Evolutionary conservation across 2,888 invertebrate genomes (phyloP), one percentile per base, ranked within the genome.

Genomic region (Morinoia aosen): DNA sequence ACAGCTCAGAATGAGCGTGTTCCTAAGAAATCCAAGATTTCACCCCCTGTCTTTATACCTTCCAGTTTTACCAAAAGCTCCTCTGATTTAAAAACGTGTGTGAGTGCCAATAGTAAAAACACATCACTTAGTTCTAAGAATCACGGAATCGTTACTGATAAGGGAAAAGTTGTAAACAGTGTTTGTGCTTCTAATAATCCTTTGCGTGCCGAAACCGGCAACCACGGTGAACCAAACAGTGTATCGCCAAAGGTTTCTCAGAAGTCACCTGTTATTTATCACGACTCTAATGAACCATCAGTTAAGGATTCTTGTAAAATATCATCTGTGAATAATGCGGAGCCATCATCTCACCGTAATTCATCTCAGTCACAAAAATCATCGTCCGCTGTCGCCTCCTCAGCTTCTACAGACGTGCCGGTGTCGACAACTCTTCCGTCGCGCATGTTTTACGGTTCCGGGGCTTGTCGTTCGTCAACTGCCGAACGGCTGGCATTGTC

Each of bases 371-470:
- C 57, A 93, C 33, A 33, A 12, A 90, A 40, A 40, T 40, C 33
- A 39, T 90, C 40, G 39, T 40, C 48, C 90, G 8, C 90, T 39
- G 90, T 76, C 76, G 76, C 25, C 76, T 76, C 93, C 56, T 33
- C 93, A 57, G 8, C 48, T 11, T 25, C 57, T 57, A 56, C 39
- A 40, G 90, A 90, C 12, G 90, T 90, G 90, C 39, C 93, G 11
- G 93, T 57, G 93, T 93, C 93, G 33, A 93, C 93, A 33, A 93
- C 93, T 14, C 64, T 95, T 11, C 64, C 95, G 39, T 61, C 61
- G 12, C 58, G 95, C n/a, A 95, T 95, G 58, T 95, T 95, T 64
- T 95, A 95, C n/a, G 95, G 95, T 19, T 95, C 95, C n/a, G 95
- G 95, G 4, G 95, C 95, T 64, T 95, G 95, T 58, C 48, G 57